These are phyloP conservation scores for Gallinago undulata DNA, from an alignment of 2,113 vertebrate genomes.

Conservation along the genomic window DNA sequence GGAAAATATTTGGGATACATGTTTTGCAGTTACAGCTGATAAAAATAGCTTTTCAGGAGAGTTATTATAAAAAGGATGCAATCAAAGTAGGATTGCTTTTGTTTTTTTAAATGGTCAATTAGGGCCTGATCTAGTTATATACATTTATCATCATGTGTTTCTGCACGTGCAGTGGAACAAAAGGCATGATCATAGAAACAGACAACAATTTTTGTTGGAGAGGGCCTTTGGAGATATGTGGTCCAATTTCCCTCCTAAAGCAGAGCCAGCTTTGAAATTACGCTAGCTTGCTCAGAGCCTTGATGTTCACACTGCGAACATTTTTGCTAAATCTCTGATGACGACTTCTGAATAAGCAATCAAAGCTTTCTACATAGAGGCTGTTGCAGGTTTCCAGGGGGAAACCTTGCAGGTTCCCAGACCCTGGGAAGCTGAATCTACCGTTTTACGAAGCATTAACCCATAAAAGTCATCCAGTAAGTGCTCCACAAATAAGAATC, in stretches of 20 bases:
- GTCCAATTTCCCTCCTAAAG: not conserved
- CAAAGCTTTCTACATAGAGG: not conserved
- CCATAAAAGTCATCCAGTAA: not conserved
- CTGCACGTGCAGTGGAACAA: not conserved
- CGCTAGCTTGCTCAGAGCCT: not conserved
- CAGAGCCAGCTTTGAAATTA: not conserved
- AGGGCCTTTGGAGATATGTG: not conserved
- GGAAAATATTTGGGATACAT: not conserved
- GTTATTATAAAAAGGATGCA: not conserved
- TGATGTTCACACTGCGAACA: not conserved
- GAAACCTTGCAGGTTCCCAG: not conserved
- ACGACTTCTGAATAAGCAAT: not conserved
- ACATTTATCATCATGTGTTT: not conserved
- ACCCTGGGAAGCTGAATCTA: not conserved
- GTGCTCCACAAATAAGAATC: not conserved
- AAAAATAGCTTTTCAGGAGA: not conserved
- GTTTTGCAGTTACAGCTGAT: not conserved
- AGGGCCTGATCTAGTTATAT: not conserved
- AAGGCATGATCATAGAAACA: not conserved
- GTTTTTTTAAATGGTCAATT: not conserved
- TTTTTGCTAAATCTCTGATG: not conserved
- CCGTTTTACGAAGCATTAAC: not conserved
- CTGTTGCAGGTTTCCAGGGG: not conserved
- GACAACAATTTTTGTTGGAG: not conserved
- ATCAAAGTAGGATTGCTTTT: not conserved